Base-by-base conservation (phyloP, 2,888 invertebrate genomes). In the Raillietiella orientalis region DNA sequence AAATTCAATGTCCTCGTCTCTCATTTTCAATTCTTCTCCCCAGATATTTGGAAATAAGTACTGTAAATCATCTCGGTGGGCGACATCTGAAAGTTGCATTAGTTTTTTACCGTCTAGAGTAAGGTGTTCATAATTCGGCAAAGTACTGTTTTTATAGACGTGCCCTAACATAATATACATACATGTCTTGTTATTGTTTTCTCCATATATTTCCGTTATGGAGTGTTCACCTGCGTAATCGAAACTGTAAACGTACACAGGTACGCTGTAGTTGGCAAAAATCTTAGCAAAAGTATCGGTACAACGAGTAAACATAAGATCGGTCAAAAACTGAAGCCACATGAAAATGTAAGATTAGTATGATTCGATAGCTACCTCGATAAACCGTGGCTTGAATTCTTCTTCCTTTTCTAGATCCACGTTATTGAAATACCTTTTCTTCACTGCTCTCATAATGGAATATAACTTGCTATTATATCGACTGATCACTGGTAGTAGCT, bases 351-450 rank as follows among this genome's bases (percentile, higher is more conserved):
- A 11, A 26, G 5, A 24, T 24, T 5, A 12, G 16, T 10, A 5
- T 21, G 5, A 5, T 26, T 14, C 19, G 23, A 14, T 10, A 24
- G 30, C 32, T 32, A 36, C 38, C 32, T 39, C 37, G 15, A 36
- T 30, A 28, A 36, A 39, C 24, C 35, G 30, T 6, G 39, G 37
- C 19, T 37, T 32, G 29, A 38, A 39, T 25, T 38, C 37, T 30
- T 38, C 37, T 29, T 39, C 38, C 26, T 38, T 36, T 24, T 38
- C 38, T 24, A 37, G 26, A 24, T 39, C 37, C 21, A 38, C 35
- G 32, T 38, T 38, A 13, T 34, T 35, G 28, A 38, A 39, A 31
- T 38, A 39, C 23, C 36, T 31, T 28, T 35, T 38, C 24, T 36
- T 34, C 19, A 38, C 27, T 14, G 36, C 36, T 24, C 33, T 36